Evolutionary conservation across 2,797 vertebrate genomes (phyloP).

Genomic region (Pampus argenteus): DNA sequence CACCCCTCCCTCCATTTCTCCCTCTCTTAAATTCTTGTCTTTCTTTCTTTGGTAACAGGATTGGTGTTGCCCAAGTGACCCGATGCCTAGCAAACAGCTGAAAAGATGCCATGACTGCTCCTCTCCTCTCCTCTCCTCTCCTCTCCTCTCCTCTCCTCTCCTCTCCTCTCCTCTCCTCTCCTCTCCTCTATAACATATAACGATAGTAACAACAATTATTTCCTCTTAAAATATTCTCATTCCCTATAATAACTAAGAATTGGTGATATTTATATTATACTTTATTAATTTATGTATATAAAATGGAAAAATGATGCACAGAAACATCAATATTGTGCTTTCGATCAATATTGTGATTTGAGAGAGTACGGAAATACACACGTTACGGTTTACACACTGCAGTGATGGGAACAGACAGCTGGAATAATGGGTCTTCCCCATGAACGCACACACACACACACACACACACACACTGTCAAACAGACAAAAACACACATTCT

Average conservation of each 20-base stretch:
- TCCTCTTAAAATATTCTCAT: background rate
- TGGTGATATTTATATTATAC: background rate
- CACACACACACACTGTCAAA: slow-evolving; percentile 18
- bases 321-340: no score
- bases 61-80: slow-evolving; percentile 72
- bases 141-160: slow-evolving; percentile 6
- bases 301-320: no score
- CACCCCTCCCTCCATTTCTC: slow-evolving; percentile 8
- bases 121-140: slow-evolving; percentile 42
- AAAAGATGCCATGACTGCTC: slow-evolving; percentile 66
- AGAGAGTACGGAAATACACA: background rate
- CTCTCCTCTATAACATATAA: no score
- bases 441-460: slow-evolving; percentile 12
- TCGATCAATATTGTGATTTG: no score
- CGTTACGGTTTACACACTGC: background rate
- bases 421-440: slow-evolving; percentile 52
- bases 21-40: slow-evolving; percentile 26
- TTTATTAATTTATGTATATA: no score
- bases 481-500: slow-evolving; percentile 4
- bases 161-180: background rate
- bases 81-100: slow-evolving; percentile 73
- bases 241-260: background rate
- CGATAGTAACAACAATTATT: no score
- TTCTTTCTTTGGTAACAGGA: slow-evolving; percentile 64
- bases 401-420: slow-evolving; percentile 53